Evolutionary conservation across 2,888 invertebrate genomes (phyloP).

Genomic region (Pachymerium ferrugineum): DNA sequence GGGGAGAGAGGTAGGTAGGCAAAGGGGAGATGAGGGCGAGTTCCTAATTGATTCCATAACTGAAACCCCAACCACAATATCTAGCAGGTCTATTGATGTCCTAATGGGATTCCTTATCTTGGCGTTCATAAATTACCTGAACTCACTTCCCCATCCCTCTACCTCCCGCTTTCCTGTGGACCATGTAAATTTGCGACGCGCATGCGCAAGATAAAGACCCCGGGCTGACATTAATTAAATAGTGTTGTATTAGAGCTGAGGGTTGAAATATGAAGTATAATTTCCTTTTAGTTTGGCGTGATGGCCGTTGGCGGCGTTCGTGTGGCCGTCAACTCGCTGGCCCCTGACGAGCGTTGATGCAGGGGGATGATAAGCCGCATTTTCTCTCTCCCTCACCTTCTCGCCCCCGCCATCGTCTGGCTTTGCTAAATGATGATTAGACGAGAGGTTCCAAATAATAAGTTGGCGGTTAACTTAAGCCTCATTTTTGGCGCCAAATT

Average conservation of each 20-base stretch:
- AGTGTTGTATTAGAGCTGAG: conserved; percentile 27
- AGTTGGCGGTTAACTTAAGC: conserved; percentile 34
- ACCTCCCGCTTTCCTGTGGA: conserved; percentile 16
- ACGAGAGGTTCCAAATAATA: conserved; percentile 31
- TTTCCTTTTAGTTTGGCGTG: conserved; percentile 32
- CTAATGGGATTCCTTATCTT: conserved; percentile 25
- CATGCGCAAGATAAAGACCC: conserved; percentile 27
- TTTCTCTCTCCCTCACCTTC: neutral
- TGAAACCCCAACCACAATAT: conserved; percentile 24
- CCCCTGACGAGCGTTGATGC: conserved; percentile 26
- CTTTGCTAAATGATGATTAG: conserved; percentile 30
- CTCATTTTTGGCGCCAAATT: conserved; percentile 34
- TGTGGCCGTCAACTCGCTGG: conserved; percentile 9
- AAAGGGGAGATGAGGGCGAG: neutral
- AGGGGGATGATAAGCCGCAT: neutral
- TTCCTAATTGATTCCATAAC: conserved; percentile 27
- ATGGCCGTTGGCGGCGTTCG: conserved; percentile 17
- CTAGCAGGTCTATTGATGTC: conserved; percentile 27
- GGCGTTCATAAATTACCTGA: conserved; percentile 27
- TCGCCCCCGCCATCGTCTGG: neutral
- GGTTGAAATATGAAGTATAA: conserved; percentile 36
- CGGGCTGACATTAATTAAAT: conserved; percentile 25
- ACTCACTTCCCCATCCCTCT: conserved; percentile 1
- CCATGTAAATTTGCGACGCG: conserved; percentile 16
- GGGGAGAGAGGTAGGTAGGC: neutral